Evolutionary conservation across 2,113 vertebrate species (phyloP).

Genomic region (Montifringilla adamsi): DNA sequence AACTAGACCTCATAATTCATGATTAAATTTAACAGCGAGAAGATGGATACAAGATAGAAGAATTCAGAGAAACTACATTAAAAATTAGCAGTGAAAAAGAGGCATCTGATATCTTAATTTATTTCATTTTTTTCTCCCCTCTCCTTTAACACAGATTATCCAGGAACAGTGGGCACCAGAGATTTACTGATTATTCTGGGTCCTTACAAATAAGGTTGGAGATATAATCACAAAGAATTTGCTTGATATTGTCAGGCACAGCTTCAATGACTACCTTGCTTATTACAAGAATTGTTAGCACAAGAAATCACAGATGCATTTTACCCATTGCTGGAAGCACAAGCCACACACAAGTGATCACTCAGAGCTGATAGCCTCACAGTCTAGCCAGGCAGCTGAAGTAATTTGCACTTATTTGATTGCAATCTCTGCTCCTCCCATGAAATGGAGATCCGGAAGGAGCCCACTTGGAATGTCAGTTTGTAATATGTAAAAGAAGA

Average conservation of each 20-base stretch:
- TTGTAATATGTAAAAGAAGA: not conserved
- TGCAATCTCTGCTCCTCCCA: not conserved
- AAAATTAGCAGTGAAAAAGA: not conserved
- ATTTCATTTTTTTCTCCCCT: fast-evolving
- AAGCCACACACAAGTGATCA: not conserved
- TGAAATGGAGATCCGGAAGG: not conserved
- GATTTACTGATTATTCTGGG: not conserved
- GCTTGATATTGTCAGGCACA: not conserved
- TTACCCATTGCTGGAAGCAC: not conserved
- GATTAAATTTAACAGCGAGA: not conserved
- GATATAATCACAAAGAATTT: not conserved
- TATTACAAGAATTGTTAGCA: not conserved
- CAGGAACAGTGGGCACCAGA: not conserved
- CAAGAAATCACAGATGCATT: not conserved
- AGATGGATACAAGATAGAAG: not conserved
- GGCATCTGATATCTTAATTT: not conserved
- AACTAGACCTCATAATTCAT: not conserved
- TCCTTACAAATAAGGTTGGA: not conserved
- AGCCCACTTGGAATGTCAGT: not conserved
- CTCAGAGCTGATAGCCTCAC: not conserved
- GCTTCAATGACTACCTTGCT: not conserved
- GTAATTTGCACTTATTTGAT: constrained; percentile 1
- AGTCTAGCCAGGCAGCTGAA: not conserved
- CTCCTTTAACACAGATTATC: not conserved
- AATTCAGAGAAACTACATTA: not conserved